A percentile compares a stretch with the other conserved stretches of the same genome.
Evolutionary conservation across 2,113 vertebrate genomes (phyloP).

Genomic region (Sorex araneus): DNA sequence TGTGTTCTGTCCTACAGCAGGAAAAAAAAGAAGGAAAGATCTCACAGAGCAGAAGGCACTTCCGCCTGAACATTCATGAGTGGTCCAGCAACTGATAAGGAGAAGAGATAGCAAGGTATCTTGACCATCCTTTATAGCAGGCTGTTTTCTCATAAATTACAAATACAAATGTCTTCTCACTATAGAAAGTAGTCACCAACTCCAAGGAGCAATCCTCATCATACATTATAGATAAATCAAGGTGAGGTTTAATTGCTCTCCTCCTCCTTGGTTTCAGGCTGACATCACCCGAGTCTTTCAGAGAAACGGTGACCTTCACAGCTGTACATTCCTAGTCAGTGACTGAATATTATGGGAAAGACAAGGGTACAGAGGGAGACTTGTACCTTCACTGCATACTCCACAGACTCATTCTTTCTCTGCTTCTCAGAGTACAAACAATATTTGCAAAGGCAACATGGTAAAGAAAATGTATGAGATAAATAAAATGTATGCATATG

Average conservation of each 20-base stretch:
- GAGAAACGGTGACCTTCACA: constrained; percentile 55
- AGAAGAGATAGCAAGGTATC: neutral
- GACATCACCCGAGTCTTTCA: constrained; percentile 56
- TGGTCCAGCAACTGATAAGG: neutral
- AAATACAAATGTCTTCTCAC: neutral
- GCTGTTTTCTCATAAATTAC: neutral
- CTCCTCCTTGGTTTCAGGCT: constrained; percentile 56
- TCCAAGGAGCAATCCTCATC: neutral
- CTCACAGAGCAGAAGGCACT: neutral
- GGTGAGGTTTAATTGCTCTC: constrained; percentile 5
- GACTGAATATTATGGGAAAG: constrained; percentile 40
- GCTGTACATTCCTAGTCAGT: constrained; percentile 36
- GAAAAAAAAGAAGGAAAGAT: neutral
- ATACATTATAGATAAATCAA: neutral
- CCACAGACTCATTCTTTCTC: neutral
- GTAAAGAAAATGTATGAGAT: constrained; percentile 21
- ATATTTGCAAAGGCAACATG: constrained; percentile 28
- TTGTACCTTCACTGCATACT: neutral
- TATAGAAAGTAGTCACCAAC: constrained; percentile 10
- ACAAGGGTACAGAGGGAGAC: constrained; percentile 2
- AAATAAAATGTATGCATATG: neutral
- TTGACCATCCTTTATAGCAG: neutral
- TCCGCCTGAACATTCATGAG: neutral
- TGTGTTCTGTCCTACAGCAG: neutral
- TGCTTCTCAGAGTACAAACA: neutral